Conservation (phyloP, 2,888 invertebrate genomes). For the Meganola albula region DNA sequence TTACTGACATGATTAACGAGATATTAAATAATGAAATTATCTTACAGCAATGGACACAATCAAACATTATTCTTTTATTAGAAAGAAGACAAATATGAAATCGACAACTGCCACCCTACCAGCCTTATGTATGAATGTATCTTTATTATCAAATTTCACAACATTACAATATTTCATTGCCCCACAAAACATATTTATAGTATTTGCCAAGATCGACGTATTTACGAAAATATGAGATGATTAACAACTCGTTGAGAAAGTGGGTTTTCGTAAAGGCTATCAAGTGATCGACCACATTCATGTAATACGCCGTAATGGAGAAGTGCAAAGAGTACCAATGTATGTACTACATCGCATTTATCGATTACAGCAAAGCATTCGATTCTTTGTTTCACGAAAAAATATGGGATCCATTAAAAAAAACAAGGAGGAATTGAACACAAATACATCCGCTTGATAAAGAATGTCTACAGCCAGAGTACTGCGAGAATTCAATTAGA, state of each 20-base stretch:
- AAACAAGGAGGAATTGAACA: slow-evolving; percentile 1
- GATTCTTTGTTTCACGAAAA: slow-evolving; percentile 1
- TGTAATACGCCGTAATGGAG: background rate
- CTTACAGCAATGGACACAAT: background rate
- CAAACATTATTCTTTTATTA: background rate
- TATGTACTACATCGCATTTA: background rate
- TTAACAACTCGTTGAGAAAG: background rate
- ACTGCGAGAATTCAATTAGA: background rate
- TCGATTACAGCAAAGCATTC: slow-evolving; percentile 1
- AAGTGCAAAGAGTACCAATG: background rate
- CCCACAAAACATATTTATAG: background rate
- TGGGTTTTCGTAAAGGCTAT: background rate
- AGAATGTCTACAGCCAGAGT: background rate
- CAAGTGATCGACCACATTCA: background rate
- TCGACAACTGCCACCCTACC: background rate
- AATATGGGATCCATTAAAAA: background rate
- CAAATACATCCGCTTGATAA: slow-evolving; percentile 1
- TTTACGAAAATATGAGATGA: background rate
- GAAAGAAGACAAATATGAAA: slow-evolving; percentile 1
- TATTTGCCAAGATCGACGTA: background rate
- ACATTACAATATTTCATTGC: too few relatives aligned
- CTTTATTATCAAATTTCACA: too few relatives aligned
- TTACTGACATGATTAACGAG: background rate
- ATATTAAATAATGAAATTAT: slow-evolving; percentile 1
- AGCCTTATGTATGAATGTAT: background rate